Percentiles rank a stretch among this genome's conserved stretches.
Conservation (phyloP, 1,140 invertebrate genomes). For the Polyergus mexicanus region DNA sequence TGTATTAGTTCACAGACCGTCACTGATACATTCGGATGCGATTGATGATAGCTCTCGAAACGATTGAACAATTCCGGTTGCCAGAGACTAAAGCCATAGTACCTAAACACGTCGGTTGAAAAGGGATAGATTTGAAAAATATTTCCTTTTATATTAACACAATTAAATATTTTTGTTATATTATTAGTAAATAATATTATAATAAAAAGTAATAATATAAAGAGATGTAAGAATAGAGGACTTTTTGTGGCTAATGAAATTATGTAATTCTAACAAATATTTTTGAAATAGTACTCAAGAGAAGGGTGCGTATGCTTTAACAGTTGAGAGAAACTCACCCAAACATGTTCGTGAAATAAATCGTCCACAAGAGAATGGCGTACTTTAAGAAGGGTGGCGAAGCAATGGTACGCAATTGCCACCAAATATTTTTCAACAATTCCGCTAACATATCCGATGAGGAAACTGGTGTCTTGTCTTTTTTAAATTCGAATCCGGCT, state of each 20-base stretch:
- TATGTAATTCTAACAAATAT: not conserved
- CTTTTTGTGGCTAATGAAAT: not conserved
- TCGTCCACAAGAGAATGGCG: conserved; percentile 87
- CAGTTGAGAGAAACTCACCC: conserved; percentile 86
- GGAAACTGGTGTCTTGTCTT: not conserved
- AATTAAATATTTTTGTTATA: not conserved
- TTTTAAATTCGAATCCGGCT: conserved; percentile 4
- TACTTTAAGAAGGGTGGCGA: conserved; percentile 86
- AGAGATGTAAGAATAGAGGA: not conserved
- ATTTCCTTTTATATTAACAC: not conserved
- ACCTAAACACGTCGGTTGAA: conserved; percentile 83
- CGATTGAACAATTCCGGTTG: conserved; percentile 90
- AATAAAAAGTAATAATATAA: conserved; percentile 14
- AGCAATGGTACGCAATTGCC: conserved; percentile 87
- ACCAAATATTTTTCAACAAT: conserved; percentile 85
- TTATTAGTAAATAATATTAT: not conserved
- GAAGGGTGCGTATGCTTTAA: not conserved
- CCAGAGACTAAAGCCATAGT: conserved; percentile 91
- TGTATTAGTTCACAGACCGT: conserved; percentile 86
- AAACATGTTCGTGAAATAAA: conserved; percentile 90
- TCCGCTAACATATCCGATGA: conserved; percentile 54
- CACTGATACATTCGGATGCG: conserved; percentile 84
- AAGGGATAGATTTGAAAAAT: not conserved
- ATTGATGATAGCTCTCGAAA: conserved; percentile 85
- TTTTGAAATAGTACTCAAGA: not conserved